Percentiles rank a stretch among this genome's conserved stretches.
These are phyloP conservation scores for Drosophila parabipectinata DNA, from an alignment of 1,140 invertebrate species.

Conservation along the genomic window DNA sequence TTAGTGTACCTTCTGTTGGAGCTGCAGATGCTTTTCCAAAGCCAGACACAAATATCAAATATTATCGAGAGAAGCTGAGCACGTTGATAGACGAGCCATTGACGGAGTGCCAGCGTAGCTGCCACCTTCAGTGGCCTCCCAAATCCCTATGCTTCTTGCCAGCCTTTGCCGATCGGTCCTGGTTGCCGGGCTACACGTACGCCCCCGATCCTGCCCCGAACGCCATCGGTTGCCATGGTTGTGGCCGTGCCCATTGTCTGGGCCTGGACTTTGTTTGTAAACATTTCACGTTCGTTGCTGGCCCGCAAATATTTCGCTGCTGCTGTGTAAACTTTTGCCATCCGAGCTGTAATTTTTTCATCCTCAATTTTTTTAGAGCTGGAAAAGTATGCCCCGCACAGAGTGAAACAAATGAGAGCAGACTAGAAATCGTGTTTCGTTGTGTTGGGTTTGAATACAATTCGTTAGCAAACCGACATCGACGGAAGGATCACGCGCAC, in stretches of 20 bases:
- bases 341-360: constrained; percentile 47
- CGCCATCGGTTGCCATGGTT: constrained; percentile 48
- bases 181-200: constrained; percentile 43
- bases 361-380: constrained; percentile 36
- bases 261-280: constrained; percentile 75
- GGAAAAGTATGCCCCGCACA: constrained; percentile 46
- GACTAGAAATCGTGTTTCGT: constrained; percentile 55
- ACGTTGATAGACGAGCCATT: constrained; percentile 54
- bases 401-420: constrained; percentile 58
- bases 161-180: constrained; percentile 55
- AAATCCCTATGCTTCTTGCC: constrained; percentile 40
- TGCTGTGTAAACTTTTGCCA: constrained; percentile 75
- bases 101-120: constrained; percentile 53
- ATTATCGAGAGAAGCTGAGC: constrained; percentile 61
- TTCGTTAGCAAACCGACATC: constrained; percentile 20
- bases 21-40: constrained; percentile 8
- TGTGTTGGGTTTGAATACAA: constrained; percentile 46
- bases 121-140: neutral
- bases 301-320: constrained; percentile 55
- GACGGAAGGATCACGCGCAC: constrained; percentile 31
- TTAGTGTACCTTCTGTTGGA: constrained; percentile 21
- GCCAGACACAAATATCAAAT: constrained; percentile 69
- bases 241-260: constrained; percentile 14
- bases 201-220: constrained; percentile 18
- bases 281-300: constrained; percentile 75